phyloP scores from a whole-genome alignment of 2,888 invertebrate species.

The Adela reaumurella region DNA sequence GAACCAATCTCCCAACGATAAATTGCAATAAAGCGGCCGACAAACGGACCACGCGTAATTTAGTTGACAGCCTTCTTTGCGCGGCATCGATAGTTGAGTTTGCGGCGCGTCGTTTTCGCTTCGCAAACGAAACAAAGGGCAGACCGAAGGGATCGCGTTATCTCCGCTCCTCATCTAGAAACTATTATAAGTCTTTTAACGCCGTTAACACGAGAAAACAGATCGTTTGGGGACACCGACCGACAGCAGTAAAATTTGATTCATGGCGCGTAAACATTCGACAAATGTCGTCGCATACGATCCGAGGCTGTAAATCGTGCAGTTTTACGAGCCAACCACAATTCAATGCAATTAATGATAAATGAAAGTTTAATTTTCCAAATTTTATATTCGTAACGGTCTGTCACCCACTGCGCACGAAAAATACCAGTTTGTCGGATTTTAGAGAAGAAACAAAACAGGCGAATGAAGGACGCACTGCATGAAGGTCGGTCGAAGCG shows the following conservation, averaged over 20 bases:
- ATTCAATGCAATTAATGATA: no score
- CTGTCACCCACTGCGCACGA: no score
- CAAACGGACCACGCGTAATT: conserved; percentile 42
- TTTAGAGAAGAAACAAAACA: no score
- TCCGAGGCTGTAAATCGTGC: background rate
- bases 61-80: conserved; percentile 50
- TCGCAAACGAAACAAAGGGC: conserved; percentile 5
- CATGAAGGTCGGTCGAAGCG: no score
- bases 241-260: background rate
- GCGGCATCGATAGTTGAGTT: no score
- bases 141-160: conserved; percentile 27
- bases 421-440: no score
- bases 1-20: background rate
- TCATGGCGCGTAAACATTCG: background rate
- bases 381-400: no score
- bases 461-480: no score
- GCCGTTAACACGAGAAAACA: conserved; percentile 27
- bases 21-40: conserved; percentile 21
- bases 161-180: conserved; percentile 39
- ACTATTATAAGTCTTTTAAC: conserved; percentile 48
- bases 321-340: background rate
- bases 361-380: no score
- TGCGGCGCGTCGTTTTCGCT: no score
- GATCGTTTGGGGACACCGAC: conserved; percentile 23
- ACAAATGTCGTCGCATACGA: background rate